Percentiles rank a stretch among this genome's conserved stretches.
phyloP scores from a whole-genome alignment of 2,888 invertebrate species.

The Phasia obesa region DNA sequence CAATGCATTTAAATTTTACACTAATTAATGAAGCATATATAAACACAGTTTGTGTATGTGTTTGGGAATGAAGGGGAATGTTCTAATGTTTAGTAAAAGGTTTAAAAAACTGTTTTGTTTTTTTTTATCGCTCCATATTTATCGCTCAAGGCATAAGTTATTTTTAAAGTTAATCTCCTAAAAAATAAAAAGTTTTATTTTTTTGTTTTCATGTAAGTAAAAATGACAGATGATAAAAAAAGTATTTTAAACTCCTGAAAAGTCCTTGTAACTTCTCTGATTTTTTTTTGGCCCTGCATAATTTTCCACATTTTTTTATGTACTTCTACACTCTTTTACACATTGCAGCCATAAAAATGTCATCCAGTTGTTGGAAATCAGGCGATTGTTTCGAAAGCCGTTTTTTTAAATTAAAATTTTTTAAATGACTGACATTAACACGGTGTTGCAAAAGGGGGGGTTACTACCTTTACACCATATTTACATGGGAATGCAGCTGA shows the following conservation, averaged over 20 bases:
- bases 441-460: not conserved
- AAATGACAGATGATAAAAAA: not conserved
- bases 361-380: not conserved
- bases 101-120: too few species aligned
- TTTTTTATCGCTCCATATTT: too few species aligned
- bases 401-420: conserved; percentile 44
- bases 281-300: conserved; percentile 17
- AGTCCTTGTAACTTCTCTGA: conserved; percentile 2
- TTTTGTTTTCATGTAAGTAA: not conserved
- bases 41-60: too few species aligned
- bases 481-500: conserved; percentile 12
- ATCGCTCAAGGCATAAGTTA: too few species aligned
- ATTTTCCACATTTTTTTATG: not conserved
- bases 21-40: too few species aligned
- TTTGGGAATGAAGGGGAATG: too few species aligned
- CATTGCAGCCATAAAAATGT: not conserved
- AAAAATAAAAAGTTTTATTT: too few species aligned
- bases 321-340: conserved; percentile 9
- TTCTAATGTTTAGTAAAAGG: too few species aligned
- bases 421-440: conserved; percentile 27
- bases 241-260: not conserved
- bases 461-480: not conserved
- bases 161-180: too few species aligned
- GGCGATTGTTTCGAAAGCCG: not conserved
- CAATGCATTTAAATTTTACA: too few species aligned